phyloP scores from a whole-genome alignment of 1,140 invertebrate genomes.

The Drosophila ohnishii region DNA sequence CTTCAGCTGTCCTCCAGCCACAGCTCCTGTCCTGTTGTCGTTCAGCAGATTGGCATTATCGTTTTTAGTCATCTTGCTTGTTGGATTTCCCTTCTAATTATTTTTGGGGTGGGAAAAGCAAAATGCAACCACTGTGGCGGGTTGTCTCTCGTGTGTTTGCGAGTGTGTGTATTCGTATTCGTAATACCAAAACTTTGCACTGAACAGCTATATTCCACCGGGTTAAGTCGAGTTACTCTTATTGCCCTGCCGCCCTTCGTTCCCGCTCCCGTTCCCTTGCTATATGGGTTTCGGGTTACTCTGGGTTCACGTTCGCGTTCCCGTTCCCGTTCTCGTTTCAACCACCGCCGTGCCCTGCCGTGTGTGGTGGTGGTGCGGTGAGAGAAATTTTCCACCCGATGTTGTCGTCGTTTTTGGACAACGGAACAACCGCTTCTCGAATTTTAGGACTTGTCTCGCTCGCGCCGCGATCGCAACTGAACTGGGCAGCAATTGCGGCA shows the following conservation, averaged over 20 bases:
- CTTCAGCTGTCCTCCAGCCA: slow-evolving; percentile 54
- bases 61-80: slow-evolving; percentile 79
- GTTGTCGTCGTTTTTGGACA: background rate
- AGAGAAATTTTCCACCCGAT: slow-evolving; percentile 75
- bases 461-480: slow-evolving; percentile 75
- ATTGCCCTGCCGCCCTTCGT: slow-evolving; percentile 18
- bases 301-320: slow-evolving; percentile 20
- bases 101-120: slow-evolving; percentile 18
- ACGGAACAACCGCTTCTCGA: slow-evolving; percentile 24
- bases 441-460: slow-evolving; percentile 58
- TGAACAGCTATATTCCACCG: slow-evolving; percentile 27
- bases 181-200: slow-evolving; percentile 33
- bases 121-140: slow-evolving; percentile 45
- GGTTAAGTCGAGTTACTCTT: slow-evolving; percentile 18
- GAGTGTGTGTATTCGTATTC: slow-evolving; percentile 12
- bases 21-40: slow-evolving; percentile 77
- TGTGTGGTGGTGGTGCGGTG: slow-evolving; percentile 29
- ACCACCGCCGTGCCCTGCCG: slow-evolving; percentile 48
- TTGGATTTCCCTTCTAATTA: slow-evolving; percentile 1
- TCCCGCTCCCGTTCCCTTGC: slow-evolving; percentile 4
- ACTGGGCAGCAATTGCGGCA: slow-evolving; percentile 47
- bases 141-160: background rate
- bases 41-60: slow-evolving; percentile 84
- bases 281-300: slow-evolving; percentile 8
- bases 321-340: slow-evolving; percentile 49